Percentiles rank a stretch among this genome's conserved stretches.
Conservation (phyloP, 2,797 vertebrate genomes). For the Bradypodion pumilum region DNA sequence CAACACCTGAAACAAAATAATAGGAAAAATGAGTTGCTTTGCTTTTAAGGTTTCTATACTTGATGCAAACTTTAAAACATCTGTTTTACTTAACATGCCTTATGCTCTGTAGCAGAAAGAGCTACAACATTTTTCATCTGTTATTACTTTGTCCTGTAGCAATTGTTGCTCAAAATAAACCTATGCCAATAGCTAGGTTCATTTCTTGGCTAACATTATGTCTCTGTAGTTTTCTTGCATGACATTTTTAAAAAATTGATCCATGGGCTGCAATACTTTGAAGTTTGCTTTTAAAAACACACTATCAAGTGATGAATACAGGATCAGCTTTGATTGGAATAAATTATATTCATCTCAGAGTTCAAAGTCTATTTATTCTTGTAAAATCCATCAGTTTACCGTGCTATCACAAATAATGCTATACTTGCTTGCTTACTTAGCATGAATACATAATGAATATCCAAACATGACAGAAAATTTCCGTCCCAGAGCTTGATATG, state of each 20-base stretch:
- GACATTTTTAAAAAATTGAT: constrained; percentile 37
- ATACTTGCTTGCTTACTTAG: too few relatives aligned
- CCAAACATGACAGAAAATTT: not conserved
- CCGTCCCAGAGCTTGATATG: not conserved
- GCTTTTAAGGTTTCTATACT: not conserved
- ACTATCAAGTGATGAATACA: constrained; percentile 21
- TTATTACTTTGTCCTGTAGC: constrained; percentile 36
- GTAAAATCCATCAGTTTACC: not conserved
- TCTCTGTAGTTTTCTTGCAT: constrained; percentile 50
- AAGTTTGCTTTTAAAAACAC: constrained; percentile 21
- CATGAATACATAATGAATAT: not conserved
- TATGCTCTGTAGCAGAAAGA: constrained; percentile 34
- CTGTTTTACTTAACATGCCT: constrained; percentile 35
- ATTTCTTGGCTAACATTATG: constrained; percentile 37
- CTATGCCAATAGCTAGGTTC: constrained; percentile 47
- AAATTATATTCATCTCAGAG: not conserved
- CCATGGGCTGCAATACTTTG: constrained; percentile 8
- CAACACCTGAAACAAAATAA: constrained; percentile 13
- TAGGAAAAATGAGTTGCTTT: not conserved
- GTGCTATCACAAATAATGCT: too few relatives aligned
- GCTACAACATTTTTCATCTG: constrained; percentile 30
- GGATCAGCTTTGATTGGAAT: not conserved
- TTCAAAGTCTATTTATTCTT: not conserved
- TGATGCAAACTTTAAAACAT: constrained; percentile 12
- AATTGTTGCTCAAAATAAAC: constrained; percentile 41